These are phyloP conservation scores for Enteromius radiatus DNA, from an alignment of 2,797 vertebrate genomes.

Conservation along the genomic window DNA sequence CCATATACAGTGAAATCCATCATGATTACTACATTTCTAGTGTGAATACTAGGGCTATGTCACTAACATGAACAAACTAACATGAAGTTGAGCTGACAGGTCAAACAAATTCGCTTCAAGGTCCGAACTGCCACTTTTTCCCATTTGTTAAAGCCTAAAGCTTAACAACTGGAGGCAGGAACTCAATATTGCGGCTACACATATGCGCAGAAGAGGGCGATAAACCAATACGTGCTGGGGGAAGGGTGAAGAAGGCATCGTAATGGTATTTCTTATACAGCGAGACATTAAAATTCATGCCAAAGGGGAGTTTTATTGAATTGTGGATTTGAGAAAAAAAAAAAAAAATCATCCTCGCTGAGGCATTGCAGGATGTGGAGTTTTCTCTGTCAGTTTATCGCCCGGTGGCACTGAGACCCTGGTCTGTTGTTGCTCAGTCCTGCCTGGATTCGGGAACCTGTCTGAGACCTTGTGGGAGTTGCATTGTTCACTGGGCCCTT, in stretches of 20 bases:
- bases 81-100: constrained; percentile 33
- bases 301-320: constrained; percentile 45
- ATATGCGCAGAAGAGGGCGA: constrained; percentile 23
- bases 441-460: constrained; percentile 58
- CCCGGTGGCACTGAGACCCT: constrained; percentile 20
- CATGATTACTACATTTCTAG: constrained; percentile 1
- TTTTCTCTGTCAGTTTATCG: constrained; percentile 37
- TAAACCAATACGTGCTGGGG: constrained; percentile 31
- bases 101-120: constrained; percentile 39
- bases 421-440: constrained; percentile 27
- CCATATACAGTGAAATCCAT: background rate
- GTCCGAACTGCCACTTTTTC: constrained; percentile 26
- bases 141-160: constrained; percentile 44
- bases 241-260: constrained; percentile 25
- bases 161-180: constrained; percentile 47
- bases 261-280: constrained; percentile 41
- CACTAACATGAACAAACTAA: constrained; percentile 42
- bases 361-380: constrained; percentile 3
- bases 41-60: background rate
- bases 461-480: constrained; percentile 72
- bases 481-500: constrained; percentile 69
- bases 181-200: constrained; percentile 33
- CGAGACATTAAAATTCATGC: constrained; percentile 46
- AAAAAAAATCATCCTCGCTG: constrained; percentile 2
- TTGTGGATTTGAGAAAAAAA: constrained; percentile 16